Percentiles rank a stretch among this genome's conserved stretches.
phyloP scores from a whole-genome alignment of 2,888 invertebrate genomes.

The Tyria jacobaeae region DNA sequence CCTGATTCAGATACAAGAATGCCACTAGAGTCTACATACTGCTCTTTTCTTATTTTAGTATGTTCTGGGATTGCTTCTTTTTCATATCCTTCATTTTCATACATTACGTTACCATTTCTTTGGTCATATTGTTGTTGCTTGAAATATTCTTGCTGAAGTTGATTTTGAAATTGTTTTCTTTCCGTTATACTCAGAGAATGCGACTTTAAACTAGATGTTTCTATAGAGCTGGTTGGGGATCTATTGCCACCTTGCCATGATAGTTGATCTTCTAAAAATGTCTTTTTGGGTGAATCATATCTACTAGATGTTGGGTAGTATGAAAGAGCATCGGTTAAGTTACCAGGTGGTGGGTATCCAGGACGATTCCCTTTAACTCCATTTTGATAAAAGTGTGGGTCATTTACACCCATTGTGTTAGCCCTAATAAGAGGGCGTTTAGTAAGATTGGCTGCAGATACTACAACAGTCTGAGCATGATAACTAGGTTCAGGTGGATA shows the following conservation, averaged over 20 bases:
- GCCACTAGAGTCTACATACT: slow-evolving; percentile 76
- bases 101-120: slow-evolving; percentile 78
- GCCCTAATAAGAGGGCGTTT: slow-evolving; percentile 86
- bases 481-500: slow-evolving; percentile 86
- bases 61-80: slow-evolving; percentile 68
- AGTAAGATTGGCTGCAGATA: slow-evolving; percentile 70
- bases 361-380: slow-evolving; percentile 90
- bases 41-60: slow-evolving; percentile 74
- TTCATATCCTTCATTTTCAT: slow-evolving; percentile 71
- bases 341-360: slow-evolving; percentile 90
- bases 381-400: slow-evolving; percentile 86
- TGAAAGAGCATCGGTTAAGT: slow-evolving; percentile 92
- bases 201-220: slow-evolving; percentile 85
- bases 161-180: slow-evolving; percentile 85
- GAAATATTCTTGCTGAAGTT: slow-evolving; percentile 84
- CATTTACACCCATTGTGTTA: slow-evolving; percentile 85
- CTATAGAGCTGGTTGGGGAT: slow-evolving; percentile 88
- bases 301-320: slow-evolving; percentile 92
- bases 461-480: slow-evolving; percentile 86
- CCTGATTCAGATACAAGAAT: slow-evolving; percentile 93
- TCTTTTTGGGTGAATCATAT: slow-evolving; percentile 85
- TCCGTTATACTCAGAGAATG: slow-evolving; percentile 86
- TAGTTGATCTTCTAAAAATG: slow-evolving; percentile 87
- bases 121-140: slow-evolving; percentile 85
- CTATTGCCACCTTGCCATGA: slow-evolving; percentile 87